These are phyloP conservation scores for Eudasyphora cyanicolor DNA, from an alignment of 2,888 invertebrate species.

Conservation along the genomic window DNA sequence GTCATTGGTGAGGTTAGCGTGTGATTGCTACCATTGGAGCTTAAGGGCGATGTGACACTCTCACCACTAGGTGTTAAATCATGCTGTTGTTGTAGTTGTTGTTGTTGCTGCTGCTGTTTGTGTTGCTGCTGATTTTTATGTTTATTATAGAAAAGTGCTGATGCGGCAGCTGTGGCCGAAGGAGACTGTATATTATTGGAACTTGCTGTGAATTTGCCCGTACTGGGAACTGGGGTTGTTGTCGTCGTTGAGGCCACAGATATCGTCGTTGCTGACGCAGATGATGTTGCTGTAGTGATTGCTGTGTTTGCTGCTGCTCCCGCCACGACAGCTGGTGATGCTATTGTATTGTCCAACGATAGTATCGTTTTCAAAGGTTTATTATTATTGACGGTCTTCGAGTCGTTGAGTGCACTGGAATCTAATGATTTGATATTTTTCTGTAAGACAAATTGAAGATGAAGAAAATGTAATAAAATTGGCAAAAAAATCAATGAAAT, in stretches of 20 bases:
- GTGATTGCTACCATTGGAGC: slow-evolving; percentile 78
- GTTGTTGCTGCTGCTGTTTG: slow-evolving; percentile 58
- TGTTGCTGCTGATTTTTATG: slow-evolving; percentile 51
- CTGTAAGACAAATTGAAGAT: slow-evolving; percentile 69
- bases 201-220: slow-evolving; percentile 38
- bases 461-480: slow-evolving; percentile 20
- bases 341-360: slow-evolving; percentile 75
- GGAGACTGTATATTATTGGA: slow-evolving; percentile 57
- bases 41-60: slow-evolving; percentile 71
- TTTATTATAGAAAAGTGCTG: slow-evolving; percentile 50
- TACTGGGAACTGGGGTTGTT: not conserved
- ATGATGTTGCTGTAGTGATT: slow-evolving; percentile 60
- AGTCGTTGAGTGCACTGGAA: slow-evolving; percentile 74
- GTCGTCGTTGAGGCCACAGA: slow-evolving; percentile 21
- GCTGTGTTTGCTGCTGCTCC: slow-evolving; percentile 36
- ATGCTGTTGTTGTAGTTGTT: slow-evolving; percentile 67
- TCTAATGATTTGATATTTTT: slow-evolving; percentile 79
- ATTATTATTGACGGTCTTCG: slow-evolving; percentile 78
- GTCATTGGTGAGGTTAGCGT: slow-evolving; percentile 77
- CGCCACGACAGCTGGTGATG: slow-evolving; percentile 59
- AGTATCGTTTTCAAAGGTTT: slow-evolving; percentile 78
- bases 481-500: slow-evolving; percentile 2
- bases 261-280: slow-evolving; percentile 37
- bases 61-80: slow-evolving; percentile 69
- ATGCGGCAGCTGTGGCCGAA: slow-evolving; percentile 60